Evolutionary conservation across 2,113 vertebrate species (phyloP), one percentile per base, ranked within the genome.

Genomic region (Labeo rohita): DNA sequence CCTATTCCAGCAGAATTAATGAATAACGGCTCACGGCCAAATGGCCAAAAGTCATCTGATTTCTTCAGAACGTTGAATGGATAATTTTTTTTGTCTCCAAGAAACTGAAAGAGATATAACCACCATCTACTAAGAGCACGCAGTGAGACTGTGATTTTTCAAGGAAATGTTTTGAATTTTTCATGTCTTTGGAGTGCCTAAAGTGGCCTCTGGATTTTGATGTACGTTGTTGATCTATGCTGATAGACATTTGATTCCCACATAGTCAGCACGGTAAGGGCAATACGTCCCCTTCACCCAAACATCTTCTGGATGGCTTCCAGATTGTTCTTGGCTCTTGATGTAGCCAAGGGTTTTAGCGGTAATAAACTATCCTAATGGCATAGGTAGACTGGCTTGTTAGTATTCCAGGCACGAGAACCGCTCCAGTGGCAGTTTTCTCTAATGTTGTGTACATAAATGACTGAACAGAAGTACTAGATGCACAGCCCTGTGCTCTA

Each of bases 391-490:
- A 84, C 36, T 81, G 18, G 85, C 74, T 87, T 86, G 81, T 94
- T 94, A 86, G 87, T 93, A 92, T 94, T 94, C 92, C 83, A 91
- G 89, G 91, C 92, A 92, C 90, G 92, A 86, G 88, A 85, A 91
- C 89, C 84, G 89, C 90, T 45, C 88, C 90, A 87, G 89, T 84
- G 88, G 86, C 88, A 85, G 90, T 91, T 91, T 88, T 90, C 89
- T 87, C 90, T 90, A 90, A 90, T 88, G 88, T 88, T 90, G 63
- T 90, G 88, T 85, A 89, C 89, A 90, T 88, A 87, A 80, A 89
- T 80, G 77, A 87, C 89, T 88, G 85, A 86, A 90, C 88, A 50
- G 16, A 45, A 56, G 85, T 78, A 65, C 85, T 83, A 75, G 84
- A 50, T n/a, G 84, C 85, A 88, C 45, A 85, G 89, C 73, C 28